phyloP scores from a whole-genome alignment of 2,797 vertebrate genomes.

The Gallinago solitaria region DNA sequence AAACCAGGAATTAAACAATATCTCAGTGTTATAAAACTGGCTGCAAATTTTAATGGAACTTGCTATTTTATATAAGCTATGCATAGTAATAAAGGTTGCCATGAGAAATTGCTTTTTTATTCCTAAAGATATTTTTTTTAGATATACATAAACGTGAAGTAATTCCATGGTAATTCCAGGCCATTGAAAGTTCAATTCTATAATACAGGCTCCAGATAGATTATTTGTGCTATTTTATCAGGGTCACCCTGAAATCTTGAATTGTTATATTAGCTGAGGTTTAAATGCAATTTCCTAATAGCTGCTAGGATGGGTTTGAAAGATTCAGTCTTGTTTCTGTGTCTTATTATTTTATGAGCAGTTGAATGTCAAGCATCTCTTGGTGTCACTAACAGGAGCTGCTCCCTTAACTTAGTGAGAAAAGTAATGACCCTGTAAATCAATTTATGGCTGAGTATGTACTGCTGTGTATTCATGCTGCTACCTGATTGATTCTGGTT shows the following conservation, averaged over 20 bases:
- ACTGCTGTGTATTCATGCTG: slow-evolving; percentile 32
- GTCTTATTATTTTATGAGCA: slow-evolving; percentile 12
- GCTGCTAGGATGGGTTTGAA: not conserved
- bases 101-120: not conserved
- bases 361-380: slow-evolving; percentile 27
- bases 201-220: not conserved
- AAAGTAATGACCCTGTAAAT: slow-evolving; percentile 49
- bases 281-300: not conserved
- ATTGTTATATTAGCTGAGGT: not conserved
- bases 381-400: slow-evolving; percentile 24
- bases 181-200: not conserved
- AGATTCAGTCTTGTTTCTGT: not conserved
- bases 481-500: slow-evolving; percentile 36
- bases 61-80: not conserved
- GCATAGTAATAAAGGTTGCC: not conserved
- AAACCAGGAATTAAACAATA: not conserved
- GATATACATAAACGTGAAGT: not conserved
- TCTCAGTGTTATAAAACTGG: not conserved
- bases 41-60: not conserved
- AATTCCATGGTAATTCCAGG: not conserved
- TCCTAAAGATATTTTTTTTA: not conserved
- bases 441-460: slow-evolving; percentile 18
- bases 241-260: not conserved
- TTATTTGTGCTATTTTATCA: not conserved
- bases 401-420: slow-evolving; percentile 27